Base-by-base conservation (phyloP, 35 echinoderm and acorn worm genomes). In the Ophioderma brevispina region DNA sequence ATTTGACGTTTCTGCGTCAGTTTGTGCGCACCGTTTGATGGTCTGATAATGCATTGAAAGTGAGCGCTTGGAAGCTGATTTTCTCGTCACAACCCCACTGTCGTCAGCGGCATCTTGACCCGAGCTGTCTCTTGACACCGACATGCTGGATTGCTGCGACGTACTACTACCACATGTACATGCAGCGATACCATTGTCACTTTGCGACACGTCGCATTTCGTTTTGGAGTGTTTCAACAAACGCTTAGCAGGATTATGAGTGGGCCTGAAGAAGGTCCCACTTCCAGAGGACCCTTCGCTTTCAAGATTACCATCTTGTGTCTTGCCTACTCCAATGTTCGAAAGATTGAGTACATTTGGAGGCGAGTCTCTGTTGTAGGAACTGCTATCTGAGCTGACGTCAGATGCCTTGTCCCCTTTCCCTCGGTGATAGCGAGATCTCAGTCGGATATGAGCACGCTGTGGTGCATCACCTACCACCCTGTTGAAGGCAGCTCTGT, bases 381-480 rank as follows among this genome's bases (percentile, higher is more conserved):
- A 70, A 30, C 59, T 70, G 59, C 59, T 70, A 70, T 70, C 59
- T 25, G 59, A 70, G 28, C 59, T 70, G 2, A 6, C 59, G 23
- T 70, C 59, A 3, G 59, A 70, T 25, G 1, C 59, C 28, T 70
- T 70, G 59, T 30, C 59, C 4, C 28, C 59, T 70, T 70, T 70
- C 10, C 1, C 6, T 15, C 59, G 59, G 23, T 70, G 59, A 70
- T 70, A 25, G 59, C 59, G 59, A 70, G 59, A 70, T 25, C n/a
- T 85, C 31, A 59, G 63, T 0, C 83, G 83, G 32, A 85, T 85
- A 35, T 85, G 83, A n/a, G 52, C 83, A 14, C 83, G 83, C 35
- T 85, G 52, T 23, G 83, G 83, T 14, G 83, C 83, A 38, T 85
- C 83, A 19, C 63, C 49, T 52, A 85, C 49, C 1, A 85, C 83